phyloP scores from a whole-genome alignment of 2,113 vertebrate genomes.

The Seriola rivoliana region DNA sequence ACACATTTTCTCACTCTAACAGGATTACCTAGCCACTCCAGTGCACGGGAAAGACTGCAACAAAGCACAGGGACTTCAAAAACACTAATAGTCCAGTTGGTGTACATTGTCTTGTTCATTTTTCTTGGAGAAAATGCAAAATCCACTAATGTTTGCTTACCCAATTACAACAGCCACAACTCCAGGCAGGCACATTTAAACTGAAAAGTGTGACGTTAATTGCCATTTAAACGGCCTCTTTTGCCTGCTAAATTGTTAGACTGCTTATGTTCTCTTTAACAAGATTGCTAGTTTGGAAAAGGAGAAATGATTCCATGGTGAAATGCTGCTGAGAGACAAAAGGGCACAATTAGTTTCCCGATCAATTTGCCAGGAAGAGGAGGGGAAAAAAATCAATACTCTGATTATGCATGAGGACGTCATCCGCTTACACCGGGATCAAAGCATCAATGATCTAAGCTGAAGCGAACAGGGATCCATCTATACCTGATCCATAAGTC shows the following conservation, averaged over 20 bases:
- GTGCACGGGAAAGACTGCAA: conserved; percentile 15
- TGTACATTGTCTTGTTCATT: conserved; percentile 22
- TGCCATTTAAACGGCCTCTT: conserved; percentile 65
- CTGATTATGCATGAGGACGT: conserved; percentile 78
- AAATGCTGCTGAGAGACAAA: conserved; percentile 62
- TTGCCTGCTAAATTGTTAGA: conserved; percentile 59
- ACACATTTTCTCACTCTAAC: conserved; percentile 36
- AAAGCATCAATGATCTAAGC: conserved; percentile 71
- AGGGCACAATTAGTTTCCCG: conserved; percentile 79
- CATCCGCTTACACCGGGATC: conserved; percentile 74
- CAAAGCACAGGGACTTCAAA: conserved; percentile 27
- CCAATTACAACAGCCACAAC: conserved; percentile 60
- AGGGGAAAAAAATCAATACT: conserved; percentile 66
- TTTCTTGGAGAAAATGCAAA: conserved; percentile 46
- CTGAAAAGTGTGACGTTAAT: conserved; percentile 68
- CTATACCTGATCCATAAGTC: conserved; percentile 54
- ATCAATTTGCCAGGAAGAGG: conserved; percentile 76
- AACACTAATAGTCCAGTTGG: conserved; percentile 29
- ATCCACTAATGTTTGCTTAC: conserved; percentile 57
- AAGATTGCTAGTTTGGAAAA: conserved; percentile 59
- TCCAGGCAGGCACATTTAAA: conserved; percentile 51
- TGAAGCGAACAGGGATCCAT: conserved; percentile 50
- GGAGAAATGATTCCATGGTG: conserved; percentile 50
- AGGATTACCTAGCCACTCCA: conserved; percentile 28
- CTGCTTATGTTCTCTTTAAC: conserved; percentile 67